phyloP scores from a whole-genome alignment of 2,888 invertebrate genomes.

The Athalia rosae region DNA sequence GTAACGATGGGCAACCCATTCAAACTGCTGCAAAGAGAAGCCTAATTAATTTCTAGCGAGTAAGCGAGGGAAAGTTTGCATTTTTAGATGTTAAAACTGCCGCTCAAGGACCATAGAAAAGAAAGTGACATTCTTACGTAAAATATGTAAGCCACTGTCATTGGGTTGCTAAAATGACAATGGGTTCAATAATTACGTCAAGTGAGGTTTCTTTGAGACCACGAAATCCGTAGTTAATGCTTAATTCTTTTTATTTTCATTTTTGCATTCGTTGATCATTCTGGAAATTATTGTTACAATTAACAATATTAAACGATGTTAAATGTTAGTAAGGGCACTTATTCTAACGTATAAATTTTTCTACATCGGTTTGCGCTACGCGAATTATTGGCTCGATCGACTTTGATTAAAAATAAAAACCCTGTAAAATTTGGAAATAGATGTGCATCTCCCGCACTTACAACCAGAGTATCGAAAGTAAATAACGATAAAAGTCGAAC shows the following conservation, averaged over 20 bases:
- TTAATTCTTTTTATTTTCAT: neutral
- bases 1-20: neutral
- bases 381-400: neutral
- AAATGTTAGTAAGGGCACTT: slow-evolving; percentile 41
- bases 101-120: slow-evolving; percentile 10
- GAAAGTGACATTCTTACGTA: slow-evolving; percentile 31
- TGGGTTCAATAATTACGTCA: neutral
- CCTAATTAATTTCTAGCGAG: neutral
- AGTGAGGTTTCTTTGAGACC: neutral
- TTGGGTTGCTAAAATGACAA: neutral
- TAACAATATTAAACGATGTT: slow-evolving; percentile 29
- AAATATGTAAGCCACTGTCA: slow-evolving; percentile 7
- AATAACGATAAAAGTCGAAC: neutral
- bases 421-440: too few relatives aligned
- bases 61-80: slow-evolving; percentile 23
- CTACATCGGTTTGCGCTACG: neutral
- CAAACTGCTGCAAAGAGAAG: neutral
- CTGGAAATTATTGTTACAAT: slow-evolving; percentile 25
- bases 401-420: neutral
- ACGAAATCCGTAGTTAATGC: neutral
- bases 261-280: slow-evolving; percentile 17
- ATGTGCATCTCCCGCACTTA: too few relatives aligned
- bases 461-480: neutral
- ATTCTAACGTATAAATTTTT: slow-evolving; percentile 26
- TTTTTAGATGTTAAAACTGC: neutral